Percentiles rank a stretch among this genome's conserved stretches.
Evolutionary conservation across 2,888 invertebrate species (phyloP).

Genomic region (Acanthosepion lycidas): DNA sequence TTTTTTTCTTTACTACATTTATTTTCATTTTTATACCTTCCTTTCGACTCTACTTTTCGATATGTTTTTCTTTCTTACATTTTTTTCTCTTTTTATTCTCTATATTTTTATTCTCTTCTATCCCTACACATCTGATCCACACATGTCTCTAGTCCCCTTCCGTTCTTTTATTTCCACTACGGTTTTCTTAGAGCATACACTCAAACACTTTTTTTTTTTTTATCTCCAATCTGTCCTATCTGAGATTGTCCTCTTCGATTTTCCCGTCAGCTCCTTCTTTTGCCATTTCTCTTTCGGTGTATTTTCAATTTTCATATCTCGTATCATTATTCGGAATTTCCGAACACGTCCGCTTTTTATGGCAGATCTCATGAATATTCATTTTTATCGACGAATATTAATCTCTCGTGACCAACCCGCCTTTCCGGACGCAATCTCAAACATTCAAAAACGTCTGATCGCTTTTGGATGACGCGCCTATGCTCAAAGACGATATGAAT

Average conservation of each 20-base stretch:
- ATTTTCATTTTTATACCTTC: too few species aligned
- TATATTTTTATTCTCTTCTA: too few species aligned
- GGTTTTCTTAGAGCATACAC: background rate
- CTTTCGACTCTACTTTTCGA: too few species aligned
- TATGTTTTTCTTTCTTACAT: too few species aligned
- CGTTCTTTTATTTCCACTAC: background rate
- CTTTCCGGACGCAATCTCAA: too few species aligned
- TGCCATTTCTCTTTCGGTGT: background rate
- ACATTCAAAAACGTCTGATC: background rate
- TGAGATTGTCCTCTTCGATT: background rate
- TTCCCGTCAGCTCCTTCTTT: background rate
- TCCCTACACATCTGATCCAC: background rate
- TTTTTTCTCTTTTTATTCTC: too few species aligned
- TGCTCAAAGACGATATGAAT: background rate
- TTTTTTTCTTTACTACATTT: too few species aligned
- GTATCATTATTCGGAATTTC: background rate
- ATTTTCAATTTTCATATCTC: conserved; percentile 33
- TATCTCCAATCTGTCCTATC: background rate
- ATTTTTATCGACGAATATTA: background rate
- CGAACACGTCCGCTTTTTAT: background rate
- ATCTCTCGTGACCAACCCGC: background rate
- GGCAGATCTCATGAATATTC: conserved; percentile 33
- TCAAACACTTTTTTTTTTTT: background rate
- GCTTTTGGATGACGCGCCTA: background rate
- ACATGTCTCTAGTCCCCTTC: background rate